Percentiles rank a stretch among this genome's conserved stretches.
Conservation (phyloP, 1,140 invertebrate species). For the Mercenaria mercenaria region DNA sequence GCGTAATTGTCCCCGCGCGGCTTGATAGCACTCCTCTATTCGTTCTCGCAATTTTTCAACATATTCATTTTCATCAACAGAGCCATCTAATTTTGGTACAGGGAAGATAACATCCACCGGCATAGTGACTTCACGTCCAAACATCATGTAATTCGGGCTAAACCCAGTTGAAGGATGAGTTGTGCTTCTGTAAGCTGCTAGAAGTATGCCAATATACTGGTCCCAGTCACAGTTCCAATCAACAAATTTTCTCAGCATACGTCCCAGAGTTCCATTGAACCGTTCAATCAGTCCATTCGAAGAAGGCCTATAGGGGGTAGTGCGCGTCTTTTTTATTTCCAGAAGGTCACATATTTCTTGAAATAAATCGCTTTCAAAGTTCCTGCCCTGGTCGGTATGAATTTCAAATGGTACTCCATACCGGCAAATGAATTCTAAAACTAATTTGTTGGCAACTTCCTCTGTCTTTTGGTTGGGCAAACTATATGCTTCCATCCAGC, state of each 20-base stretch:
- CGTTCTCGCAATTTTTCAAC: background rate
- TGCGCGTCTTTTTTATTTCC: conserved; percentile 19
- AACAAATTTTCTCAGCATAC: background rate
- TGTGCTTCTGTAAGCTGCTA: conserved; percentile 9
- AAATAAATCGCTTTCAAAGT: conserved; percentile 47
- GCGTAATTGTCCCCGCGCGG: background rate
- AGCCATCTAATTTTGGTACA: background rate
- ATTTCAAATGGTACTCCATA: conserved; percentile 14
- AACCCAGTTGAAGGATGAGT: background rate
- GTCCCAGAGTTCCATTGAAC: conserved; percentile 18
- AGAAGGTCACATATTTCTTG: conserved; percentile 29
- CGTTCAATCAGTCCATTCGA: conserved; percentile 40
- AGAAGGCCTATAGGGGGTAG: conserved; percentile 23
- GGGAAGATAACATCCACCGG: background rate
- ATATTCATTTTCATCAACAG: background rate
- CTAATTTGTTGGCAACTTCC: conserved; percentile 23
- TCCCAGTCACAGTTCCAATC: background rate
- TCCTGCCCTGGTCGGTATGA: conserved; percentile 28
- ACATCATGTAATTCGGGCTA: conserved; percentile 1
- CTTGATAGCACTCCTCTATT: background rate
- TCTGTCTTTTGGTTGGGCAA: conserved; percentile 35
- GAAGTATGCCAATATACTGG: background rate
- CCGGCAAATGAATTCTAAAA: conserved; percentile 11
- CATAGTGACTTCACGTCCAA: background rate
- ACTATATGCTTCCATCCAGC: conserved; percentile 49